phyloP scores from a whole-genome alignment of 2,888 invertebrate genomes.

The Apomyelois bistriatella region DNA sequence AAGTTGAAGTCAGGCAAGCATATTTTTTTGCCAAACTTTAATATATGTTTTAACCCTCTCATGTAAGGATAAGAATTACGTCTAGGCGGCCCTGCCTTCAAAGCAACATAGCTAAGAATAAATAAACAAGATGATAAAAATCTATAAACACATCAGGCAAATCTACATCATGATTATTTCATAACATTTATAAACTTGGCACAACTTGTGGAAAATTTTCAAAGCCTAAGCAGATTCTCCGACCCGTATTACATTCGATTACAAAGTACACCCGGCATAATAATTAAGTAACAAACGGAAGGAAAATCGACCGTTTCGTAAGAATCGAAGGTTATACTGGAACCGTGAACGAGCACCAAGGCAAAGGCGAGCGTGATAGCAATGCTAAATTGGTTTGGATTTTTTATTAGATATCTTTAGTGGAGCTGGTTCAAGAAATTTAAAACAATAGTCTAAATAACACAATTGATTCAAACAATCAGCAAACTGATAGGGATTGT shows the following conservation, averaged over 20 bases:
- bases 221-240: not conserved
- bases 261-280: slow-evolving; percentile 26
- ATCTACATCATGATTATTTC: not conserved
- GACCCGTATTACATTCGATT: slow-evolving; percentile 24
- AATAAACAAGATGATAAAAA: not conserved
- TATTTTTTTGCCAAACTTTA: too few species aligned
- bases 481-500: too few species aligned
- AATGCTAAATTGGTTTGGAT: slow-evolving; percentile 26
- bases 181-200: not conserved
- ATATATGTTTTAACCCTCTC: too few species aligned
- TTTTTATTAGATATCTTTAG: not conserved
- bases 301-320: slow-evolving; percentile 57
- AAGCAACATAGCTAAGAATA: not conserved
- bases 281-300: slow-evolving; percentile 41
- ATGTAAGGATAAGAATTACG: too few species aligned
- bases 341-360: slow-evolving; percentile 37
- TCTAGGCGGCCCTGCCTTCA: not conserved
- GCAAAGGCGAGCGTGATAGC: slow-evolving; percentile 37
- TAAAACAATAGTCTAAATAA: too few species aligned
- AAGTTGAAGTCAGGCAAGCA: too few species aligned
- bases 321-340: slow-evolving; percentile 32
- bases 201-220: slow-evolving; percentile 2
- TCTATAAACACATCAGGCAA: not conserved
- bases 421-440: too few species aligned
- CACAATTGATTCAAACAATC: too few species aligned